Conservation (phyloP, 2,113 vertebrate species). For the Thalassarche chlororhynchos region DNA sequence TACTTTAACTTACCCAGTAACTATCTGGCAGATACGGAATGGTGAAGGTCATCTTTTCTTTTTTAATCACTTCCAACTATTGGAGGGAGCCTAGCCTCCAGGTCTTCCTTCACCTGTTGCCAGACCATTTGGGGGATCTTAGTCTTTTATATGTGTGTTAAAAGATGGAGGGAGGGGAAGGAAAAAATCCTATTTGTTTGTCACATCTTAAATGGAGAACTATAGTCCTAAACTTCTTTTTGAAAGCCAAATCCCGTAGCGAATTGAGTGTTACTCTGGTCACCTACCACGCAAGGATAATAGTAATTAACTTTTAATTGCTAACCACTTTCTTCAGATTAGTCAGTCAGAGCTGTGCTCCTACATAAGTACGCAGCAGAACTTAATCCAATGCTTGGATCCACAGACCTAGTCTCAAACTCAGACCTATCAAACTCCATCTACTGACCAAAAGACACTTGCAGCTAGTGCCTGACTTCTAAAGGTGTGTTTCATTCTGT, state of each 20-base stretch:
- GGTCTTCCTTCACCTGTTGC: background rate
- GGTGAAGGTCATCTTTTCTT: background rate
- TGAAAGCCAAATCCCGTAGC: background rate
- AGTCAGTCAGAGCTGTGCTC: background rate
- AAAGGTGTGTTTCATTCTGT: background rate
- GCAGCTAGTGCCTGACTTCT: background rate
- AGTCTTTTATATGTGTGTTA: background rate
- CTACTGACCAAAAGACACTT: background rate
- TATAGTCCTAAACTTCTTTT: background rate
- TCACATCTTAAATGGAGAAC: background rate
- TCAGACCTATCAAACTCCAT: background rate
- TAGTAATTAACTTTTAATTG: background rate
- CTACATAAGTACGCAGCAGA: background rate
- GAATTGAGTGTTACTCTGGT: background rate
- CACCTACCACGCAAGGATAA: background rate
- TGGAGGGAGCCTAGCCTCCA: background rate
- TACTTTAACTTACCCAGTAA: background rate
- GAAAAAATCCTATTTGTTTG: background rate
- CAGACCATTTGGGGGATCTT: background rate
- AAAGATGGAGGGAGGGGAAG: background rate
- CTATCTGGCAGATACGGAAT: background rate
- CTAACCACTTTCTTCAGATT: background rate
- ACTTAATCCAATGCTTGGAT: background rate
- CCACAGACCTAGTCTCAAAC: background rate
- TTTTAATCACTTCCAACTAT: background rate